phyloP scores from a whole-genome alignment of 2,797 vertebrate genomes.

The Lophius americanus region DNA sequence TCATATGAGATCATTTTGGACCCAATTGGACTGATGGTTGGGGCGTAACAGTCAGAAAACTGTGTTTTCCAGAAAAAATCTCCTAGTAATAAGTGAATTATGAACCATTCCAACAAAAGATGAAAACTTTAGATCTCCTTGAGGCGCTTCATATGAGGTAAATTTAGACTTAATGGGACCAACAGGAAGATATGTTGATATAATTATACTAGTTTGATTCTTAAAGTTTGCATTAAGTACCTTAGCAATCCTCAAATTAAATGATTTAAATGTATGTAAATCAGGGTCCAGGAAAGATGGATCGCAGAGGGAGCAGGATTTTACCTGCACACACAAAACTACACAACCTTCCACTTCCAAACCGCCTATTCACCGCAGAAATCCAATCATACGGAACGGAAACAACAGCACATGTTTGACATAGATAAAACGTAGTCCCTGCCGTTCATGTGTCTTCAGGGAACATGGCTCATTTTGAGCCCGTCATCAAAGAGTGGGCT shows the following conservation, averaged over 20 bases:
- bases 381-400: slow-evolving; percentile 41
- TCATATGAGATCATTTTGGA: no score
- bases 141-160: no score
- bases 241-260: background rate
- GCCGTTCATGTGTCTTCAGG: slow-evolving; percentile 47
- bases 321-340: slow-evolving; percentile 30
- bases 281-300: slow-evolving; percentile 9
- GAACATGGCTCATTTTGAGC: slow-evolving; percentile 37
- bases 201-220: background rate
- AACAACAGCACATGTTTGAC: slow-evolving; percentile 57
- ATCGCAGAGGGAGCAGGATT: slow-evolving; percentile 32
- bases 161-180: no score
- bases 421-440: slow-evolving; percentile 63
- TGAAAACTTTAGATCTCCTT: no score
- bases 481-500: slow-evolving; percentile 40
- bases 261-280: background rate
- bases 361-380: slow-evolving; percentile 28
- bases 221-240: background rate
- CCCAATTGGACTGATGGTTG: no score
- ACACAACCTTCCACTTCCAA: slow-evolving; percentile 31
- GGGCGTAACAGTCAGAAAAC: no score
- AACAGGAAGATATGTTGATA: background rate
- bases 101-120: no score
- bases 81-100: no score
- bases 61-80: no score